Percentiles rank a stretch among this genome's conserved stretches.
These are phyloP conservation scores for Agapornis roseicollis DNA, from an alignment of 2,113 vertebrate genomes.

Conservation along the genomic window DNA sequence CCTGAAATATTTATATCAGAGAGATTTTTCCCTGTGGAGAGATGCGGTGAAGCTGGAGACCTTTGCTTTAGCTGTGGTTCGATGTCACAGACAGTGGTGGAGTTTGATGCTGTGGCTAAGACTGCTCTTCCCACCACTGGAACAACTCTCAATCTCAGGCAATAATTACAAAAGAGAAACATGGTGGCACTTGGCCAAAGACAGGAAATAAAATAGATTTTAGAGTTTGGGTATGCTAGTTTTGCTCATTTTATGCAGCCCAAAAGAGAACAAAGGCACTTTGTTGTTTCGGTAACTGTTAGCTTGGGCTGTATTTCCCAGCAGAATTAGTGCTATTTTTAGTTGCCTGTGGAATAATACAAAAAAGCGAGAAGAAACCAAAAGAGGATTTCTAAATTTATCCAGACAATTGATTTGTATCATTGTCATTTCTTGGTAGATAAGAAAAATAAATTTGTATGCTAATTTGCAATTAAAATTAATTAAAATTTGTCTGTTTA, in stretches of 20 bases:
- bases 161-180: neutral
- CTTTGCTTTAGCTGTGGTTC: neutral
- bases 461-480: slow-evolving; percentile 20
- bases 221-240: neutral
- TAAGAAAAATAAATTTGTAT: slow-evolving; percentile 51
- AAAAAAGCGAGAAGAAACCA: neutral
- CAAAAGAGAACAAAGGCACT: slow-evolving; percentile 10
- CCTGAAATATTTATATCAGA: rapidly evolving
- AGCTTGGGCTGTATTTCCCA: slow-evolving; percentile 26
- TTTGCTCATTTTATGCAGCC: neutral
- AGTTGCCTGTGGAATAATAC: slow-evolving; percentile 8
- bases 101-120: neutral
- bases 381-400: slow-evolving; percentile 53
- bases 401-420: slow-evolving; percentile 31
- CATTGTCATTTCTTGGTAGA: neutral
- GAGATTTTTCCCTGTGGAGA: neutral
- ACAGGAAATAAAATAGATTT: neutral
- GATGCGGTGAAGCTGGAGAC: neutral
- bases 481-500: slow-evolving; percentile 5
- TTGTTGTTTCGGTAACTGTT: slow-evolving; percentile 39
- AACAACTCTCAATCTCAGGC: neutral
- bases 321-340: slow-evolving; percentile 46
- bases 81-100: rapidly evolving
- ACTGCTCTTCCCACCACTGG: neutral
- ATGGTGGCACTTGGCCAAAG: neutral